Conservation (phyloP, 1,140 invertebrate genomes). For the Amyelois transitella region DNA sequence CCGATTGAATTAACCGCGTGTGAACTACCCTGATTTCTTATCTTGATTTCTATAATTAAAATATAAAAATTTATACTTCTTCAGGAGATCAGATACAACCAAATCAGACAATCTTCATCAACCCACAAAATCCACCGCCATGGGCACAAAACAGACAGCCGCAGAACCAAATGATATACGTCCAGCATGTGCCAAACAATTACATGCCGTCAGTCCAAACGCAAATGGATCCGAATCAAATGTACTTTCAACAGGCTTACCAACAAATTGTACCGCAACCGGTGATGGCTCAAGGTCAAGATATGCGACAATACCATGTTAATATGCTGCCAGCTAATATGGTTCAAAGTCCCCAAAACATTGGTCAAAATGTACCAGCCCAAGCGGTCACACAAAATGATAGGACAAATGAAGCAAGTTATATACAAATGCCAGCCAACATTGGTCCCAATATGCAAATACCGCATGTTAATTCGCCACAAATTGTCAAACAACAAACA, state of each 20-base stretch:
- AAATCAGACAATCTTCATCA: constrained; percentile 55
- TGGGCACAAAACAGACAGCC: constrained; percentile 53
- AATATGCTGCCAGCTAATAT: constrained; percentile 12
- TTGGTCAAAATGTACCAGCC: constrained; percentile 2
- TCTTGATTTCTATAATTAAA: too few species aligned
- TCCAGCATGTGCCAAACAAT: constrained; percentile 50
- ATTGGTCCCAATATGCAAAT: constrained; percentile 17
- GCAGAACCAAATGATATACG: constrained; percentile 53
- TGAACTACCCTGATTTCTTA: too few species aligned
- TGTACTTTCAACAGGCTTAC: constrained; percentile 46
- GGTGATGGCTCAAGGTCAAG: constrained; percentile 43
- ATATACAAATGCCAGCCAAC: constrained; percentile 17
- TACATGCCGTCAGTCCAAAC: constrained; percentile 37
- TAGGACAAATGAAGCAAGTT: not conserved
- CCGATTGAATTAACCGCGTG: too few species aligned
- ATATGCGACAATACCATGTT: constrained; percentile 35
- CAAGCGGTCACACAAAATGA: not conserved
- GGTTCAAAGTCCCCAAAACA: constrained; percentile 10
- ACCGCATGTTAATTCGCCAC: not conserved
- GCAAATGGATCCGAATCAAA: constrained; percentile 47
- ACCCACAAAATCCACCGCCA: constrained; percentile 58
- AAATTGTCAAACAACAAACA: not conserved
- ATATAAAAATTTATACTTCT: constrained; percentile 2
- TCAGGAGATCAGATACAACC: constrained; percentile 59
- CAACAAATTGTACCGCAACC: constrained; percentile 38